Evolutionary conservation across 2,888 invertebrate species (phyloP), one percentile per base, ranked within the genome.

Genomic region (Ennomos quercinarius): DNA sequence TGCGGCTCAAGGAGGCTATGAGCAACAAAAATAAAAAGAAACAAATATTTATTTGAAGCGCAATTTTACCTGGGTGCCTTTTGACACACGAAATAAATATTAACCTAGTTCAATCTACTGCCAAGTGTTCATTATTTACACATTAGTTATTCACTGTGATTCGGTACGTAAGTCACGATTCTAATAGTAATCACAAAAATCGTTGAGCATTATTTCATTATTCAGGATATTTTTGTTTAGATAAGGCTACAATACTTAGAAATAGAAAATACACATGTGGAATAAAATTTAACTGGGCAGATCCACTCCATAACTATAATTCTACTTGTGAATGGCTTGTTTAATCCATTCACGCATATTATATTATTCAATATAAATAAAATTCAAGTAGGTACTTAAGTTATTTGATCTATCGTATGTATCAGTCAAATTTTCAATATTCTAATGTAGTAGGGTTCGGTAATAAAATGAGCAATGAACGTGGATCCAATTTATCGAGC

Each of bases 401-500:
- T 27, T 27, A 27, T 27, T 27, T 27, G 27, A 27, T 27, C 27
- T 6, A 6, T 27, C 27, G 52, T 61, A 61, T 66, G 63, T 59
- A 65, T 68, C 68, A 67, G 61, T 63, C 60, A 64, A 70, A 64
- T 62, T 68, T 67, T 70, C 64, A 67, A 74, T 67, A 70, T 61
- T 66, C 54, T 66, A 66, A 67, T 70, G 67, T 74, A 72, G 55
- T 57, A 49, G 44, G 53, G 68, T 70, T 75, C 68, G 73, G 73
- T 77, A 80, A 84, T 78, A 81, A 81, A 83, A 80, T 75, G 74
- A 75, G 78, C 77, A 80, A 81, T 81, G 74, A 78, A 76, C 70
- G 73, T 67, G 73, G 77, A 81, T 80, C 79, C 81, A 86, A 87
- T 88, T 86, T 84, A 84, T 86, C 75, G 78, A 72, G 68, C 72